Evolutionary conservation across 2,888 invertebrate species (phyloP), one percentile per base, ranked within the genome.

Genomic region (Hirtodrosophila alboralis): DNA sequence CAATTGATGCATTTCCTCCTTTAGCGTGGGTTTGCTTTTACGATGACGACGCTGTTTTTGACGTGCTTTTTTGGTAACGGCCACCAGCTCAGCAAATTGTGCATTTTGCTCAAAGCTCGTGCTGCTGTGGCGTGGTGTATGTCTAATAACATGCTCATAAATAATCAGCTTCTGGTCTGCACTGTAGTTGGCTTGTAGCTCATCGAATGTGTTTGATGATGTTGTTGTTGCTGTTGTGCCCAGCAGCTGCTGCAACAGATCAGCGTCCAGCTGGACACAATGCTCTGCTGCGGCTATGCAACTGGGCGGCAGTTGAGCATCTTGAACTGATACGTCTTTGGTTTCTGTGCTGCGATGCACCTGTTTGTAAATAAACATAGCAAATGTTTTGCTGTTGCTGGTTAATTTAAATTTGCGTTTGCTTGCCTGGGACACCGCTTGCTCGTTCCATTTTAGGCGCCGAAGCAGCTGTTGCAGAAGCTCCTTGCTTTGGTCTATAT

Each of bases 1-100:
- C 27, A 90, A 62, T 40, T 87, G 84, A 7, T 88, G 80, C 21
- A 90, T 70, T 56, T 90, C 88, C 61, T 90, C 90, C 7, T 81
- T 87, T 6, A 88, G 73, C 1, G 90, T 89, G 2, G 88, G 88
- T 57, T 89, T 90, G 23, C 77, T 87, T 8, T 83, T 87, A 2
- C 90, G 87, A 70, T 90, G 81, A 7, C 88, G 74, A 1, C 86
- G 77, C 13, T 86, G 72, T 4, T 78, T 68, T 16, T 88, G 86
- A 2, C 81, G 75, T 27, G 86, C 88, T 6, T 84, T 64, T 38
- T 81, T 86, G 2, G 87, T 84, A 9, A 75, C 72, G 3, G 89
- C 89, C 30, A 89, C 87, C 37, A 89, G 80, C 54, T 90, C 84
- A 0, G 88, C 89, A 27, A 89, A 86, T 9, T 87, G 84, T 23